A percentile compares a stretch with the other conserved stretches of the same genome.
phyloP scores from a whole-genome alignment of 2,888 invertebrate genomes.

The Drosophila peninsularis region DNA sequence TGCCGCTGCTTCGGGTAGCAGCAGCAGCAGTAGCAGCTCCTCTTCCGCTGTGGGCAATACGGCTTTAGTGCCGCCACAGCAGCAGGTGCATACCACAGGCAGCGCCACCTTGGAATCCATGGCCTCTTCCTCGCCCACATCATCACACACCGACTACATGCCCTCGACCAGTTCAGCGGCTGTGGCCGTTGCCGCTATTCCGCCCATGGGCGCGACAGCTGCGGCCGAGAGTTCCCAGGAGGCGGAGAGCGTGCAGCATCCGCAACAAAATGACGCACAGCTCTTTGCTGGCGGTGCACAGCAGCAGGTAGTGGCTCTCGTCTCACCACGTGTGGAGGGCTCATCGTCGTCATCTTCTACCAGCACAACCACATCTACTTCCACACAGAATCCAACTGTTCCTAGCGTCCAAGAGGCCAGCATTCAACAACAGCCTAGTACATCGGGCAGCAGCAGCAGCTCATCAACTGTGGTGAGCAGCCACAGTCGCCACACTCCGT shows the following conservation, averaged over 20 bases:
- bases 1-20: constrained; percentile 45
- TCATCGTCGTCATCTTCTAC: constrained; percentile 73
- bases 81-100: constrained; percentile 87
- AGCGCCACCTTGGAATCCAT: constrained; percentile 85
- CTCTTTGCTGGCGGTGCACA: constrained; percentile 84
- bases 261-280: constrained; percentile 83
- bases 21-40: constrained; percentile 49
- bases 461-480: constrained; percentile 84
- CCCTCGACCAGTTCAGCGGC: constrained; percentile 91
- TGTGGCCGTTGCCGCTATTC: constrained; percentile 88
- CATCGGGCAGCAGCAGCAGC: constrained; percentile 82
- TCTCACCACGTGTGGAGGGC: constrained; percentile 89
- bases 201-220: constrained; percentile 85
- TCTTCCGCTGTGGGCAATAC: constrained; percentile 83
- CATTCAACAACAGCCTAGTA: constrained; percentile 84
- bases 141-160: constrained; percentile 93
- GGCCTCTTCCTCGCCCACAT: constrained; percentile 89
- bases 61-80: constrained; percentile 87
- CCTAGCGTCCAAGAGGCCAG: constrained; percentile 80
- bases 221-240: constrained; percentile 85
- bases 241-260: constrained; percentile 83
- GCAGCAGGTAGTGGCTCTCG: constrained; percentile 89
- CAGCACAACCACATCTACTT: constrained; percentile 59
- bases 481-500: constrained; percentile 85
- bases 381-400: constrained; percentile 71